Evolutionary conservation across 2,113 vertebrate genomes (phyloP).

Genomic region (Phycodurus eques): DNA sequence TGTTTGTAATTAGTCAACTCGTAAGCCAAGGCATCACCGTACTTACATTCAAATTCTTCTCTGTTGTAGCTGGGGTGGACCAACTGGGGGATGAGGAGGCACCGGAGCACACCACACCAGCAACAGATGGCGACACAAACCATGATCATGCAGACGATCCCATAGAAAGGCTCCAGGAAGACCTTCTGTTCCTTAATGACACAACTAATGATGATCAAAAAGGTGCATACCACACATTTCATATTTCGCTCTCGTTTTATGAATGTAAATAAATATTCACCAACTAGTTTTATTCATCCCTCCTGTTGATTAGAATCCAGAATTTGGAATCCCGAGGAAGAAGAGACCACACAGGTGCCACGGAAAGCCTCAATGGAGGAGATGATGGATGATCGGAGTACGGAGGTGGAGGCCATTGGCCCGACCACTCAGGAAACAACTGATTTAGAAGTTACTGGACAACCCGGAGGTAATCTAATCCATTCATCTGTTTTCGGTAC

Average conservation of each 20-base stretch:
- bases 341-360: not conserved
- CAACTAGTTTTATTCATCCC: not conserved
- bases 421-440: not conserved
- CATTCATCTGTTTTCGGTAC: not conserved
- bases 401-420: constrained; percentile 24
- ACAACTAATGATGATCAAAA: not conserved
- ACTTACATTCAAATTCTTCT: not conserved
- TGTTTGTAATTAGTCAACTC: not conserved
- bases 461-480: constrained; percentile 2
- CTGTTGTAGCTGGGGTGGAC: not conserved
- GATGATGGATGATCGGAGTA: not conserved
- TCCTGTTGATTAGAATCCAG: constrained; percentile 1
- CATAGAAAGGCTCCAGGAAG: not conserved
- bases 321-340: not conserved
- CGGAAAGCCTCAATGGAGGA: not conserved
- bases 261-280: not conserved
- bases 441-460: not conserved
- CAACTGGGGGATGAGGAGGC: not conserved
- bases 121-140: not conserved
- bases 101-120: not conserved
- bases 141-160: not conserved
- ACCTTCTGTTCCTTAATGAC: not conserved
- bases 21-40: not conserved
- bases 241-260: not conserved
- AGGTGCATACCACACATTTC: not conserved